These are phyloP conservation scores for Phaethon lepturus DNA, from an alignment of 2,113 vertebrate species.

Conservation along the genomic window DNA sequence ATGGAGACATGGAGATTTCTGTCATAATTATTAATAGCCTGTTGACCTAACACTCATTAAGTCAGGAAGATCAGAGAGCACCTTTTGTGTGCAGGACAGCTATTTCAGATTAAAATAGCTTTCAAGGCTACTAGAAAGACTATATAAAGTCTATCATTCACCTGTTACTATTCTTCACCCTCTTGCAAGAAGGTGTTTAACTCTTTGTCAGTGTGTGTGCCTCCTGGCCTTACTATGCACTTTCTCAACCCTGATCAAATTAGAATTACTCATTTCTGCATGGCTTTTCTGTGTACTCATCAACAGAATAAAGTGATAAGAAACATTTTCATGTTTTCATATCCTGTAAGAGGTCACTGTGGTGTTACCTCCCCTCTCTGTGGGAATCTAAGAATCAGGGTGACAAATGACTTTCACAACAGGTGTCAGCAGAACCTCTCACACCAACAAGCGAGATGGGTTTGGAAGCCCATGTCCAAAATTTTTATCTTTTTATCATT, in stretches of 20 bases:
- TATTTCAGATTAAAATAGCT: conserved; percentile 1
- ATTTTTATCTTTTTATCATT: neutral
- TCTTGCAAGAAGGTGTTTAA: neutral
- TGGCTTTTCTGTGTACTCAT: neutral
- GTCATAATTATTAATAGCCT: neutral
- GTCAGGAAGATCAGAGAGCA: neutral
- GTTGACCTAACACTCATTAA: neutral
- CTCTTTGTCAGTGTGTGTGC: neutral
- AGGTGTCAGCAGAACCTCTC: neutral
- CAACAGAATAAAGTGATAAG: neutral
- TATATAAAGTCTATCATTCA: neutral
- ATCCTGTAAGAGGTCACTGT: neutral
- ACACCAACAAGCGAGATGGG: neutral
- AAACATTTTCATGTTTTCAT: neutral
- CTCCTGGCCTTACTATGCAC: neutral
- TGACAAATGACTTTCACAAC: neutral
- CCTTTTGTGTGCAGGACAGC: neutral
- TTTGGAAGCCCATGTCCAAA: neutral
- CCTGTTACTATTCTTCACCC: neutral
- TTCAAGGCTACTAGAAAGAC: neutral
- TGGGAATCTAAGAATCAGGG: neutral
- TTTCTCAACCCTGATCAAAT: neutral
- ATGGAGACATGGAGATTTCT: neutral
- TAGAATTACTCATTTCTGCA: neutral
- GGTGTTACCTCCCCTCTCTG: neutral